phyloP scores from a whole-genome alignment of 2,113 vertebrate species.

The Aptenodytes patagonicus region DNA sequence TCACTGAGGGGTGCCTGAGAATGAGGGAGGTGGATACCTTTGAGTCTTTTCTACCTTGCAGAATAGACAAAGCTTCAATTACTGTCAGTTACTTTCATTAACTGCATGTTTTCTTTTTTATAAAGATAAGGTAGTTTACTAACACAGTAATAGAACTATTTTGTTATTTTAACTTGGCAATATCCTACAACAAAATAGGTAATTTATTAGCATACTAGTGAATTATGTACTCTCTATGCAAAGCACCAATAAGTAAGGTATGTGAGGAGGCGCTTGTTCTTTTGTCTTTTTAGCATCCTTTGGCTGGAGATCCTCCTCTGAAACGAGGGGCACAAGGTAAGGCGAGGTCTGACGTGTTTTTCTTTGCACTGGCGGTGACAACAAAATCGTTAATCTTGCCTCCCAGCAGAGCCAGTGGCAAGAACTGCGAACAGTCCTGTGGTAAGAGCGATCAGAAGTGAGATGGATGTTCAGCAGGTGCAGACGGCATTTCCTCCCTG shows the following conservation, averaged over 20 bases:
- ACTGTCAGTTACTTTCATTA: background rate
- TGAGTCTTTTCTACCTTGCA: background rate
- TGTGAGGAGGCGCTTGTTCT: background rate
- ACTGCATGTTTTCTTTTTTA: background rate
- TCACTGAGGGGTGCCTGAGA: background rate
- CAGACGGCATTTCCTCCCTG: background rate
- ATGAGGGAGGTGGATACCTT: background rate
- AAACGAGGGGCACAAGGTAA: background rate
- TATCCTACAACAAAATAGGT: background rate
- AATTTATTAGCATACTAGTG: background rate
- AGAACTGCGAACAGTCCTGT: background rate
- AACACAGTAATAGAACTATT: background rate
- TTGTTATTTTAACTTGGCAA: background rate
- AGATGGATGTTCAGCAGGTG: conserved; percentile 2
- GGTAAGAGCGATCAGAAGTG: background rate
- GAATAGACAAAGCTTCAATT: background rate
- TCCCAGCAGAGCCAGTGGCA: background rate
- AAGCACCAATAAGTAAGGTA: background rate
- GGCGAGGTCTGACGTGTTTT: background rate
- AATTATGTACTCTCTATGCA: background rate
- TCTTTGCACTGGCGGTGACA: background rate
- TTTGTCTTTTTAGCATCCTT: background rate
- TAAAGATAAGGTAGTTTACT: background rate
- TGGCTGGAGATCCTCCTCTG: background rate
- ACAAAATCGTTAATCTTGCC: background rate